Percentiles rank a stretch among this genome's conserved stretches.
phyloP scores from a whole-genome alignment of 2,797 vertebrate species.

The Carcharodon carcharias region DNA sequence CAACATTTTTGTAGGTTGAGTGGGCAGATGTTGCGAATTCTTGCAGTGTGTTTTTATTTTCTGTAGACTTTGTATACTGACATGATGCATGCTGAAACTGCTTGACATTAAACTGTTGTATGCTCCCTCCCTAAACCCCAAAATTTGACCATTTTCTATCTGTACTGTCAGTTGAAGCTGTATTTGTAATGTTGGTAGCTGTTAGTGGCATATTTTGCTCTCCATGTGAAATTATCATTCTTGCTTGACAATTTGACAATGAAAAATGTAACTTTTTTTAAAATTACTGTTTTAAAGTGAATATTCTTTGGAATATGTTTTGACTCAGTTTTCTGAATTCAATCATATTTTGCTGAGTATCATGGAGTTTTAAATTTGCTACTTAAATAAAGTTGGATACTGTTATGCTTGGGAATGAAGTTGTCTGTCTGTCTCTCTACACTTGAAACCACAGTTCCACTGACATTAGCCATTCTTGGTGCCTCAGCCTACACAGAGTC shows the following conservation, averaged over 20 bases:
- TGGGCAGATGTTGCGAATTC: slow-evolving; percentile 3
- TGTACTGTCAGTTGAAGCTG: not conserved
- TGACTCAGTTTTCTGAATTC: not conserved
- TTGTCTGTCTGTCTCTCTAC: too few relatives aligned
- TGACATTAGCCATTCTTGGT: not conserved
- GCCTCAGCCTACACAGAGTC: too few relatives aligned
- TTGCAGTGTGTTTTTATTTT: slow-evolving; percentile 26
- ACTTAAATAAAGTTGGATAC: slow-evolving; percentile 34
- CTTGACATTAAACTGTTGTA: slow-evolving; percentile 10
- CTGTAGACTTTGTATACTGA: slow-evolving; percentile 12
- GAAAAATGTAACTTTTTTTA: not conserved
- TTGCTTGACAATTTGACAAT: slow-evolving; percentile 9
- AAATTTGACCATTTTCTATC: not conserved
- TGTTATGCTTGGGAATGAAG: not conserved
- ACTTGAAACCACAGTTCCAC: not conserved
- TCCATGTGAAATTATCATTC: not conserved
- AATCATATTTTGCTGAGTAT: slow-evolving; percentile 5
- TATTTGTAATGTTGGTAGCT: slow-evolving; percentile 1
- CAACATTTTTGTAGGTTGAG: slow-evolving; percentile 34
- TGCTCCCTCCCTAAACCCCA: not conserved
- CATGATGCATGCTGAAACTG: not conserved
- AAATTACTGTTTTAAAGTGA: slow-evolving; percentile 17
- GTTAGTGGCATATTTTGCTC: not conserved
- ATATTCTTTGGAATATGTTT: slow-evolving; percentile 23
- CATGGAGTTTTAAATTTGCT: slow-evolving; percentile 32